Base-by-base conservation (phyloP, 1,140 invertebrate species). In the Heliothis subflexa region DNA sequence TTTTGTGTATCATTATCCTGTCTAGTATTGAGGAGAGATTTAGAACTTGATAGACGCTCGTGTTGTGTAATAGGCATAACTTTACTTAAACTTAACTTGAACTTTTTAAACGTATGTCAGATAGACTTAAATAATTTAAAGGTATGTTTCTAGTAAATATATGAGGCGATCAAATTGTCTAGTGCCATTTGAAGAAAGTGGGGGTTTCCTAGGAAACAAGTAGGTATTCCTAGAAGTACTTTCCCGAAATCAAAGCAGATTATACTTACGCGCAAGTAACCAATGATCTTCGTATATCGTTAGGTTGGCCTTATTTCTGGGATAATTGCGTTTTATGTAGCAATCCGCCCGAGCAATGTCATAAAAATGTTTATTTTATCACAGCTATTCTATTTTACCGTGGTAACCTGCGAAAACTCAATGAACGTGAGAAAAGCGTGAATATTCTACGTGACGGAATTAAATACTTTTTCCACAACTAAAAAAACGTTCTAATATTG, bases 261-360 rank as follows among this genome's bases (percentile, higher is more conserved):
- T 52, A 18, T 64, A 75, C 47, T 75, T 62, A n/a, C n/a, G 16
- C 74, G 52, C 71, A 79, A 74, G 78, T 75, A 75, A 81, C 79
- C 81, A 82, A 80, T 79, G 81, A 79, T 40, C 33, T 47, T 4
- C 72, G 76, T 81, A 82, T 78, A 83, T 83, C 76, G 59, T 76
- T 70, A 49, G 50, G 64, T 78, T 83, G 78, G 78, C 84, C 81
- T 86, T 89, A 84, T 84, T 86, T 81, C 83, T 79, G 64, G 83
- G 84, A 88, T 91, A 88, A 91, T 88, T 91, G 87, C 85, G 85
- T 88, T 90, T 90, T 90, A 90, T 87, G 86, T 84, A 83, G 85
- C 86, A 88, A 88, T 88, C 84, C 86, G 76, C 83, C 83, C 82
- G 57, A 82, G 83, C 80, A 76, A 82, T 84, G 81, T 86, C 86